Evolutionary conservation across 2,113 vertebrate genomes (phyloP), one percentile per base, ranked within the genome.

Genomic region (Capreolus pygargus): DNA sequence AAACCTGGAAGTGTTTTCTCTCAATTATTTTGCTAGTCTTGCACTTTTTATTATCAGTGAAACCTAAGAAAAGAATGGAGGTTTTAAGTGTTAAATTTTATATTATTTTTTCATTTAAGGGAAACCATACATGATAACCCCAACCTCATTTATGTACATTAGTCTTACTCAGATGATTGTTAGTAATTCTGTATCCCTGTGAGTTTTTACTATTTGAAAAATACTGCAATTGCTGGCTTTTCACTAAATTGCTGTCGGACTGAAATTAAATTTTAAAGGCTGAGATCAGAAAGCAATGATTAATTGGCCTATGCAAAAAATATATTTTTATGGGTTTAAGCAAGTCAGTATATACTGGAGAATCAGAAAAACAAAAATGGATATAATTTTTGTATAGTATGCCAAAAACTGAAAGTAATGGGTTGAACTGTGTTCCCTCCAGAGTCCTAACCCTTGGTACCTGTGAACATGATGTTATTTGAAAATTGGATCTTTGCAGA

Each of bases 401-500:
- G 47, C 27, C 70, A 47, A 86, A 91, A 86, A n/a, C 55, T 79
- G 81, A 92, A 13, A 39, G 14, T 64, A 78, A 45, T 79, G 81
- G 67, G 27, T 54, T 91, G 64, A 95, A 78, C 19, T 54, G 81
- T 85, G 27, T 94, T n/a, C 55, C 23, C 28, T 30, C 21, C 25
- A 36, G 43, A 85, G 54, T 84, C 27, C 45, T 85, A 84, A 95
- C 33, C n/a, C 45, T 6, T 85, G 61, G 21, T 91, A 85, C 52
- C 58, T 89, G 11, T 39, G 33, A 58, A 70, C 30, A 45, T 52
- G 33, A 74, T 50, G 78, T 95, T 52, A 58, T 30, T 95, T 95
- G 93, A 85, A 96, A 84, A 83, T 6, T 83, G 47, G 15, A 43
- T 94, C n/a, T 96, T 95, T 88, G 76, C 28, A 93, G 25, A 83